Evolutionary conservation across 2,797 vertebrate genomes (phyloP).

Genomic region (Spheniscus humboldti): DNA sequence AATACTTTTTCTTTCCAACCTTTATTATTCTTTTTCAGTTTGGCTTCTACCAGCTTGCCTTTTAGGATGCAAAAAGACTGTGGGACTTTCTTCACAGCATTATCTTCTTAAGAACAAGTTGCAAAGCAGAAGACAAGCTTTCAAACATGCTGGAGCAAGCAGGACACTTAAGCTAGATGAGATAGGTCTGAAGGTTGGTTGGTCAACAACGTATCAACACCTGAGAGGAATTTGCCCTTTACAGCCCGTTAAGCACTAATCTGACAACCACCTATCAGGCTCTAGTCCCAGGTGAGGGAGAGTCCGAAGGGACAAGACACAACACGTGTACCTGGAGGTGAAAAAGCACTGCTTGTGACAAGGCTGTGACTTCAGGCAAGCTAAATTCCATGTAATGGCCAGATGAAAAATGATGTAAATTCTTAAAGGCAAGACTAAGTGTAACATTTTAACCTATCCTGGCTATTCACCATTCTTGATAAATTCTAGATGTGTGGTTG

Average conservation of each 20-base stretch:
- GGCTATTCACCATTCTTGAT: background rate
- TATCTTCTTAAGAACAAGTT: background rate
- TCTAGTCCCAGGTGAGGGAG: background rate
- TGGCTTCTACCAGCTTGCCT: background rate
- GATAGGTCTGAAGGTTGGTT: background rate
- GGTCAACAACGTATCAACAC: background rate
- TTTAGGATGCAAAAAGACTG: background rate
- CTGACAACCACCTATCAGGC: background rate
- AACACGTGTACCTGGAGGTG: background rate
- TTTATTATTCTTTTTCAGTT: background rate
- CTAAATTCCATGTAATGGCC: background rate
- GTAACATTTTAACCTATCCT: background rate
- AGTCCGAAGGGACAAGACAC: background rate
- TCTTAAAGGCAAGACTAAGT: background rate
- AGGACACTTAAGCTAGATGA: background rate
- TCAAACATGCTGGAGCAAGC: background rate
- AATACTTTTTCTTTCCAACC: background rate
- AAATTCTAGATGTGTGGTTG: background rate
- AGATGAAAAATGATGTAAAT: background rate
- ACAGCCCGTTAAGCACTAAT: background rate
- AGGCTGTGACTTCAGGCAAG: background rate
- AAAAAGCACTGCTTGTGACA: background rate
- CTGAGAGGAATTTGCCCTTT: background rate
- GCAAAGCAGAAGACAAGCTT: background rate
- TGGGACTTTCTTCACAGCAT: background rate